Evolutionary conservation across 2,888 invertebrate genomes (phyloP).

Genomic region (Erebia epiphron): DNA sequence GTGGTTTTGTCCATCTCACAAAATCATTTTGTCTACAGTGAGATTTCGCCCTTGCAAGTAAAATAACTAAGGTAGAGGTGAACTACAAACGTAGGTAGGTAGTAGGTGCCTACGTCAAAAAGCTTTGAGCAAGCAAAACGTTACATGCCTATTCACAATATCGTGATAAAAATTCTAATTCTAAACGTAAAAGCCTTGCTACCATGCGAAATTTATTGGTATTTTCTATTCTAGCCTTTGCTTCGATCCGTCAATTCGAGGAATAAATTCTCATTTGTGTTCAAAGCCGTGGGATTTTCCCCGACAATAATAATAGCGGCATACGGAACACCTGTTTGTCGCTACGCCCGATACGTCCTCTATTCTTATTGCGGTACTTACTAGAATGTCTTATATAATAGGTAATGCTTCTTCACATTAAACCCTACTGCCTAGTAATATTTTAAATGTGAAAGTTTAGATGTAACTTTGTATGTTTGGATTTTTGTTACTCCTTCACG

Average conservation of each 20-base stretch:
- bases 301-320: slow-evolving; percentile 13
- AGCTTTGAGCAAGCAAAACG: background rate
- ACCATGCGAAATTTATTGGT: slow-evolving; percentile 17
- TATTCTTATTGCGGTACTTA: slow-evolving; percentile 2
- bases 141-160: background rate
- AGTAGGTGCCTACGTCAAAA: too few species aligned
- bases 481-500: too few species aligned
- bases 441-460: too few species aligned
- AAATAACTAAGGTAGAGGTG: too few species aligned
- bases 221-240: slow-evolving; percentile 19
- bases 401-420: too few species aligned
- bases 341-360: slow-evolving; percentile 19
- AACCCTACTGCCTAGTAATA: too few species aligned
- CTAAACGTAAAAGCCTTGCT: background rate
- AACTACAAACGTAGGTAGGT: too few species aligned
- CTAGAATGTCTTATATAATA: background rate
- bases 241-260: slow-evolving; percentile 10
- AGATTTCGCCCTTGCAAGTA: too few species aligned
- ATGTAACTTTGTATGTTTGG: too few species aligned
- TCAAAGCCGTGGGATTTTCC: slow-evolving; percentile 25
- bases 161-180: slow-evolving; percentile 5
- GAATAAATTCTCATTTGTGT: slow-evolving; percentile 22
- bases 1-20: too few species aligned
- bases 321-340: slow-evolving; percentile 25
- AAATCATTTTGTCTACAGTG: too few species aligned